These are phyloP conservation scores for Pampus argenteus DNA, from an alignment of 2,797 vertebrate genomes.

Conservation along the genomic window DNA sequence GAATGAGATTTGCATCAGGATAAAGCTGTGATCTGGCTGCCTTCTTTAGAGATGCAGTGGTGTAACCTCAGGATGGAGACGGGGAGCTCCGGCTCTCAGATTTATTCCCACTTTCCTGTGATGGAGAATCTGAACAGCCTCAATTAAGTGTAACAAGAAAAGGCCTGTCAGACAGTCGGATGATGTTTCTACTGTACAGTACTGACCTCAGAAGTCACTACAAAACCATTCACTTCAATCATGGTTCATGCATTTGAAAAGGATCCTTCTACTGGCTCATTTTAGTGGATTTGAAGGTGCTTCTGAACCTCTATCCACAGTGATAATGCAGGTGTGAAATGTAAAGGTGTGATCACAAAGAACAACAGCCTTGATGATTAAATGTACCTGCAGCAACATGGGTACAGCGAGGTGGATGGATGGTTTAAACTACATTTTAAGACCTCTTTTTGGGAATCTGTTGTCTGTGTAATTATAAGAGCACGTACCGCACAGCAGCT, in stretches of 20 bases:
- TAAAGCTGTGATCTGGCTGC: slow-evolving; percentile 41
- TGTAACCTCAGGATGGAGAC: slow-evolving; percentile 41
- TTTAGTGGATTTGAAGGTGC: neutral
- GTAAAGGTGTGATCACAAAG: neutral
- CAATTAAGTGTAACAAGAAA: slow-evolving; percentile 41
- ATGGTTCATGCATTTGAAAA: neutral
- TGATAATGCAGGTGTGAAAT: neutral
- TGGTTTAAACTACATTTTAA: no score
- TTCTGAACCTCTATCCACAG: neutral
- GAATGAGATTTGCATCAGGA: slow-evolving; percentile 61
- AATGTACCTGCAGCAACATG: neutral
- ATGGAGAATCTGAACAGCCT: slow-evolving; percentile 31
- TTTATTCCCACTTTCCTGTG: slow-evolving; percentile 27
- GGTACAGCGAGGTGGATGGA: neutral
- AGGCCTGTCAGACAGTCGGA: no score
- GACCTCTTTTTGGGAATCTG: neutral
- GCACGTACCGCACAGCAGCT: slow-evolving; percentile 94
- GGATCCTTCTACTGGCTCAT: neutral
- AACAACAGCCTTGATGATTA: neutral
- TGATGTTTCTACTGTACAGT: neutral
- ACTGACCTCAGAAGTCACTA: slow-evolving; percentile 19
- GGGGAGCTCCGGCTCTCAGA: slow-evolving; percentile 28
- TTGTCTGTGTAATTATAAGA: neutral
- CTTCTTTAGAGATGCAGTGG: slow-evolving; percentile 45
- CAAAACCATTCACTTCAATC: neutral